Evolutionary conservation across 1,140 invertebrate species (phyloP).

Genomic region (Lutraria rhynchaena): DNA sequence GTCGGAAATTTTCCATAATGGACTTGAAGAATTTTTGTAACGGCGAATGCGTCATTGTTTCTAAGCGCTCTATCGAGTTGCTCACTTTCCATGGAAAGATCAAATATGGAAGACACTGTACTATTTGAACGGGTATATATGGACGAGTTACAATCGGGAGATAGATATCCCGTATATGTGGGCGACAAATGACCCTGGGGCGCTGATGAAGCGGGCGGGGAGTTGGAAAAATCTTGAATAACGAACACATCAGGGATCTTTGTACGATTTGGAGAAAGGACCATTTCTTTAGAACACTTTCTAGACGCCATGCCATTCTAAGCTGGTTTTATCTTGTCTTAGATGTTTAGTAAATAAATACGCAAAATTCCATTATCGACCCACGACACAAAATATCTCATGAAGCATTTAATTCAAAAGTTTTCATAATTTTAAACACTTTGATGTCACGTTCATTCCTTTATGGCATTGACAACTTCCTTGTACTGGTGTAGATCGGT

Average conservation of each 20-base stretch:
- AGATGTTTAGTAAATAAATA: too few relatives aligned
- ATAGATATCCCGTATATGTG: conserved; percentile 23
- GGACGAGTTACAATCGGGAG: conserved; percentile 40
- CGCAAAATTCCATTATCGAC: too few relatives aligned
- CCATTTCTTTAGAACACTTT: conserved; percentile 37
- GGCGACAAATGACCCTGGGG: background rate
- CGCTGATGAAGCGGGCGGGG: background rate
- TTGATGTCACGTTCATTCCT: too few relatives aligned
- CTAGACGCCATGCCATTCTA: conserved; percentile 45
- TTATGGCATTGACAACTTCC: too few relatives aligned
- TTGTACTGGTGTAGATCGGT: too few relatives aligned
- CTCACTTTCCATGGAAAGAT: conserved; percentile 84
- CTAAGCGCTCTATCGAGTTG: conserved; percentile 84
- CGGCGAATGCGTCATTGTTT: conserved; percentile 84
- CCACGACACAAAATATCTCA: too few relatives aligned
- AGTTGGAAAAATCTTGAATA: conserved; percentile 38
- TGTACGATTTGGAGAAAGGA: conserved; percentile 22
- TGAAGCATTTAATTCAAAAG: too few relatives aligned
- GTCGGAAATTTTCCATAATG: conserved; percentile 84
- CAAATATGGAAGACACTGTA: conserved; percentile 84
- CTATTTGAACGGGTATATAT: conserved; percentile 73
- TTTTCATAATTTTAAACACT: too few relatives aligned
- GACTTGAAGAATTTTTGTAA: conserved; percentile 84
- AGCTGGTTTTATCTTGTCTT: background rate
- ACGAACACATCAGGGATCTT: conserved; percentile 52